Conservation (phyloP, 1,140 invertebrate species). For the Drosophila suzukii region DNA sequence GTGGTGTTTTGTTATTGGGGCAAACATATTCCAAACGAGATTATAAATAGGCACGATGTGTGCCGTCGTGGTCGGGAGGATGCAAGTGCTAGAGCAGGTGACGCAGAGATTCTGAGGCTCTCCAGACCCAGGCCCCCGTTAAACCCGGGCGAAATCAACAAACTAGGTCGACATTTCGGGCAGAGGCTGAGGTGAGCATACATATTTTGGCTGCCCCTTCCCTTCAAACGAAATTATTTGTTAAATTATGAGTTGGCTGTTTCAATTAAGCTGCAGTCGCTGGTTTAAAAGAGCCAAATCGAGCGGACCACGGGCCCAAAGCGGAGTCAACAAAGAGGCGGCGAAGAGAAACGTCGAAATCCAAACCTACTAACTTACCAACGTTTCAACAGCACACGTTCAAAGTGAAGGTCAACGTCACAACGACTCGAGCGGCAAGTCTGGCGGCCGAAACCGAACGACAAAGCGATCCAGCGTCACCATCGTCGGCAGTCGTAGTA, state of each 20-base stretch:
- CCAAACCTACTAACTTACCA: background rate
- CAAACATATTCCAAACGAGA: conserved; percentile 62
- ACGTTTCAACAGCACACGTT: conserved; percentile 56
- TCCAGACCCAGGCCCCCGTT: background rate
- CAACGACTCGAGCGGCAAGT: conserved; percentile 52
- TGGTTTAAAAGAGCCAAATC: conserved; percentile 57
- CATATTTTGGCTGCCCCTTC: background rate
- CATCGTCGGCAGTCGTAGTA: conserved; percentile 15
- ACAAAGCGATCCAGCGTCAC: conserved; percentile 15
- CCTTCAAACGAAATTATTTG: conserved; percentile 18
- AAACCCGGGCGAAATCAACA: conserved; percentile 13
- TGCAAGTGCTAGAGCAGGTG: conserved; percentile 47
- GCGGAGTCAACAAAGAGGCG: conserved; percentile 46
- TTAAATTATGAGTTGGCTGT: conserved; percentile 34
- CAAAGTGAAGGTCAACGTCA: conserved; percentile 61
- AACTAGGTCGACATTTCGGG: conserved; percentile 47
- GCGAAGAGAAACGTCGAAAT: conserved; percentile 33
- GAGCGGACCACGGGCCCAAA: conserved; percentile 48
- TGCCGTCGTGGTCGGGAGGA: conserved; percentile 33
- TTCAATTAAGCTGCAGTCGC: conserved; percentile 41
- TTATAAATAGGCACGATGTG: conserved; percentile 62
- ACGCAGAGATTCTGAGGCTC: conserved; percentile 40
- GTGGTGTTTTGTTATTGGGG: conserved; percentile 78
- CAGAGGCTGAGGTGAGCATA: conserved; percentile 7
- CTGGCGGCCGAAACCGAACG: conserved; percentile 57